Evolutionary conservation across 2,113 vertebrate species (phyloP).

Genomic region (Cinclus mexicanus): DNA sequence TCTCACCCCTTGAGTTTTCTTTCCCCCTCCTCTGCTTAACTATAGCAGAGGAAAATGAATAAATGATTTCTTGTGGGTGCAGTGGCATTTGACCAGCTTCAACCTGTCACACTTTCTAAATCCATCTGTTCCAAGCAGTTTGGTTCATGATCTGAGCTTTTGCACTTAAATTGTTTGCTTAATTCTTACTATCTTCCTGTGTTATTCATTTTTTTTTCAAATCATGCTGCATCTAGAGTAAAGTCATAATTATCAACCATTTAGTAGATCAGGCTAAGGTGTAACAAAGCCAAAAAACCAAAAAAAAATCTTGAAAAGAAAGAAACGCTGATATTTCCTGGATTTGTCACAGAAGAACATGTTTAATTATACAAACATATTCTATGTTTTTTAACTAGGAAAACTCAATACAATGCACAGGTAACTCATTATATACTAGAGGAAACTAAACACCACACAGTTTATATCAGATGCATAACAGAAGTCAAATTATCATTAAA

Average conservation of each 20-base stretch:
- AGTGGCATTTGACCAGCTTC: background rate
- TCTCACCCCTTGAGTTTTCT: background rate
- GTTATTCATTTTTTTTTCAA: background rate
- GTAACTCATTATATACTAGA: background rate
- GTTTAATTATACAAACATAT: background rate
- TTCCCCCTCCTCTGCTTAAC: background rate
- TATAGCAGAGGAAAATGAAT: background rate
- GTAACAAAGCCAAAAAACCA: background rate
- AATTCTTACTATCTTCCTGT: background rate
- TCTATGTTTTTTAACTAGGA: background rate
- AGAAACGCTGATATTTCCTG: background rate
- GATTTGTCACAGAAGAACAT: background rate
- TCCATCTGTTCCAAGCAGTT: background rate
- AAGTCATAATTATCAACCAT: background rate
- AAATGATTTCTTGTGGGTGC: background rate
- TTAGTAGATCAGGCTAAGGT: background rate
- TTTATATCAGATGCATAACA: background rate
- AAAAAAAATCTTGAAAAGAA: background rate
- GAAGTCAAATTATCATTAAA: background rate
- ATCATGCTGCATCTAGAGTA: background rate
- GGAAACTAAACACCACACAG: background rate
- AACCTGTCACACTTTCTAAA: background rate
- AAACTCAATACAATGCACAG: background rate
- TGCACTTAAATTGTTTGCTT: background rate
- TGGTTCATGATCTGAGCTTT: background rate